Conservation (phyloP, 2,113 vertebrate species). For the Periophthalmodon schlosseri region DNA sequence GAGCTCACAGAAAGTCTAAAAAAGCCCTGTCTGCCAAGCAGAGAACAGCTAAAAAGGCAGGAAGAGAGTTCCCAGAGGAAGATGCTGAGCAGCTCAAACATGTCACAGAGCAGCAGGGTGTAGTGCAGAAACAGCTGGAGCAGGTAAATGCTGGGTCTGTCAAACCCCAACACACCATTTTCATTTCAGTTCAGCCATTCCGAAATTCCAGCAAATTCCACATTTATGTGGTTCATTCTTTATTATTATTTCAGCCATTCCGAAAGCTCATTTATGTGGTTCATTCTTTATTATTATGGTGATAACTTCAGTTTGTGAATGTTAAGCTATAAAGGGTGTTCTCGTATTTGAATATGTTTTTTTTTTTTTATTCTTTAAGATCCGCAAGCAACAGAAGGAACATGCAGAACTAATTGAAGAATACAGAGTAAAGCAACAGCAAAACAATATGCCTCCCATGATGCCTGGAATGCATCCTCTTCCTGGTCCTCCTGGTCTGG, state of each 20-base stretch:
- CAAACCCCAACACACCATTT: slow-evolving; percentile 29
- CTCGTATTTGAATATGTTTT: not conserved
- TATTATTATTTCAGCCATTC: no score
- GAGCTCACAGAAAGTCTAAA: slow-evolving; percentile 95
- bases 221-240: not conserved
- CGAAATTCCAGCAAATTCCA: no score
- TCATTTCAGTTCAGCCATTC: not conserved
- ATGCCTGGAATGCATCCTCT: slow-evolving; percentile 79
- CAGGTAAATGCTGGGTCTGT: slow-evolving; percentile 82
- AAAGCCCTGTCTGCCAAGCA: slow-evolving; percentile 98
- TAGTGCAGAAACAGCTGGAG: slow-evolving; percentile 97
- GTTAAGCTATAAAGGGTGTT: not conserved
- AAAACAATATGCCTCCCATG: slow-evolving; percentile 79
- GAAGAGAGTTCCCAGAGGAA: slow-evolving; percentile 95
- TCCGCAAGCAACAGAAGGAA: slow-evolving; percentile 97
- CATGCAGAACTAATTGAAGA: slow-evolving; percentile 96
- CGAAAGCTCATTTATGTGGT: not conserved
- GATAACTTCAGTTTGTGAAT: no score
- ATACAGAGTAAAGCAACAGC: slow-evolving; percentile 92
- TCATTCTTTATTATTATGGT: not conserved
- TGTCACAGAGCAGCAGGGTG: slow-evolving; percentile 96
- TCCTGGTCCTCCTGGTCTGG: slow-evolving; percentile 73
- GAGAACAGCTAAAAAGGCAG: slow-evolving; percentile 95
- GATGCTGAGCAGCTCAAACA: slow-evolving; percentile 97
- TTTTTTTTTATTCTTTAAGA: slow-evolving; percentile 70